A percentile compares a stretch with the other conserved stretches of the same genome.
Conservation (phyloP, 2,797 vertebrate species). For the Chromis chromis region DNA sequence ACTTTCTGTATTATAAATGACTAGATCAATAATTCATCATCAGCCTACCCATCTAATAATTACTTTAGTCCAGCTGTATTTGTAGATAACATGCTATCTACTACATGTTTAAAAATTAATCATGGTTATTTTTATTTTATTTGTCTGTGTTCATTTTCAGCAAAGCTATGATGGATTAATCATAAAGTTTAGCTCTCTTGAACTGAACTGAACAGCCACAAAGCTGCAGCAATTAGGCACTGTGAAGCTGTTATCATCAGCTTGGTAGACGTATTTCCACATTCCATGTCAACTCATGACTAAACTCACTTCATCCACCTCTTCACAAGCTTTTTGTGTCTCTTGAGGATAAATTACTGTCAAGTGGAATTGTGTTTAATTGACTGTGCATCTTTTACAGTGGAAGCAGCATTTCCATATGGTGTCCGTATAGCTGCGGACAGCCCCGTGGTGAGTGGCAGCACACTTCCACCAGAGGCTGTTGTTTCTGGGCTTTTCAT, state of each 20-base stretch:
- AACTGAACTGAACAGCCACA: slow-evolving; percentile 20
- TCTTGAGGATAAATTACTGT: slow-evolving; percentile 41
- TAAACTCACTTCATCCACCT: slow-evolving; percentile 18
- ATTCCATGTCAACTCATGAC: slow-evolving; percentile 25
- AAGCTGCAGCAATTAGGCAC: slow-evolving; percentile 7
- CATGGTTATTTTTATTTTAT: not conserved
- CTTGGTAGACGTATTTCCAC: slow-evolving; percentile 18
- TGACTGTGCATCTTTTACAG: slow-evolving; percentile 15
- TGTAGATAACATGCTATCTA: not conserved
- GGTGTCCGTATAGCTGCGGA: slow-evolving; percentile 28
- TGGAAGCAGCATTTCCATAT: slow-evolving; percentile 35
- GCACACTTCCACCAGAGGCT: slow-evolving; percentile 59
- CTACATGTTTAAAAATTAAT: not conserved
- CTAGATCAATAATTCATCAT: not conserved
- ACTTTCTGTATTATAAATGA: too few relatives aligned
- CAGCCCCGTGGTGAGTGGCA: slow-evolving; percentile 52
- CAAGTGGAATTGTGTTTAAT: slow-evolving; percentile 26
- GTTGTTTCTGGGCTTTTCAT: slow-evolving; percentile 76
- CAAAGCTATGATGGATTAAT: slow-evolving; percentile 11
- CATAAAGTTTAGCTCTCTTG: not conserved
- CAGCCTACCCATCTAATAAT: not conserved
- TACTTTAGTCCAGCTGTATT: not conserved
- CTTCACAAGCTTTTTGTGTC: slow-evolving; percentile 19
- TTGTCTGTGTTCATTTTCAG: not conserved
- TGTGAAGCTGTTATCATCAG: slow-evolving; percentile 18